phyloP scores from a whole-genome alignment of 1,140 invertebrate genomes.

The Achroia grisella region DNA sequence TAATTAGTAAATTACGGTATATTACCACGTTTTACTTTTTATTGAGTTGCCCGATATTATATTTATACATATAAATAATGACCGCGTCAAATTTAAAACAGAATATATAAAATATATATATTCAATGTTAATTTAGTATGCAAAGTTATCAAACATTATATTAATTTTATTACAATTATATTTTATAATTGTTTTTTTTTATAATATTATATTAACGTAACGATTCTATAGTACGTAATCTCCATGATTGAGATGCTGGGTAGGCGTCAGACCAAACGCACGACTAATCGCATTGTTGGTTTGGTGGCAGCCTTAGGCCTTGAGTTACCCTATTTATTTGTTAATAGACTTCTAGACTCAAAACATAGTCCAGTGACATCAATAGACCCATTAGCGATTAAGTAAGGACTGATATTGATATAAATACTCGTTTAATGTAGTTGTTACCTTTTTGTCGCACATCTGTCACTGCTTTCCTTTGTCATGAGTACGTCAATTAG shows the following conservation, averaged over 20 bases:
- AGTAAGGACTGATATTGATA: constrained; percentile 59
- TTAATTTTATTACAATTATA: too few species aligned
- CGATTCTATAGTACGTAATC: constrained; percentile 8
- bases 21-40: too few species aligned
- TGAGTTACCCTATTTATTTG: constrained; percentile 51
- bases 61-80: too few species aligned
- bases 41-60: too few species aligned
- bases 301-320: constrained; percentile 16
- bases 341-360: constrained; percentile 31
- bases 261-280: background rate
- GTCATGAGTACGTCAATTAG: constrained; percentile 28
- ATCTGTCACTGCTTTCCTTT: constrained; percentile 28
- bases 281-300: background rate
- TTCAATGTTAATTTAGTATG: too few species aligned
- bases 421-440: constrained; percentile 29
- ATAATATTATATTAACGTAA: too few species aligned
- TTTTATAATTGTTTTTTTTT: too few species aligned
- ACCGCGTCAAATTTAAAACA: too few species aligned
- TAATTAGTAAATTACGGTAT: too few species aligned
- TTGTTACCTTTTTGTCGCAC: constrained; percentile 16
- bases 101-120: too few species aligned
- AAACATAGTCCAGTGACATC: constrained; percentile 12
- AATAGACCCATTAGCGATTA: constrained; percentile 37
- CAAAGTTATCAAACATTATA: too few species aligned
- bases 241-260: background rate